Percentiles rank a stretch among this genome's conserved stretches.
phyloP scores from a whole-genome alignment of 2,888 invertebrate species.

The Cecidostiba fungosa region DNA sequence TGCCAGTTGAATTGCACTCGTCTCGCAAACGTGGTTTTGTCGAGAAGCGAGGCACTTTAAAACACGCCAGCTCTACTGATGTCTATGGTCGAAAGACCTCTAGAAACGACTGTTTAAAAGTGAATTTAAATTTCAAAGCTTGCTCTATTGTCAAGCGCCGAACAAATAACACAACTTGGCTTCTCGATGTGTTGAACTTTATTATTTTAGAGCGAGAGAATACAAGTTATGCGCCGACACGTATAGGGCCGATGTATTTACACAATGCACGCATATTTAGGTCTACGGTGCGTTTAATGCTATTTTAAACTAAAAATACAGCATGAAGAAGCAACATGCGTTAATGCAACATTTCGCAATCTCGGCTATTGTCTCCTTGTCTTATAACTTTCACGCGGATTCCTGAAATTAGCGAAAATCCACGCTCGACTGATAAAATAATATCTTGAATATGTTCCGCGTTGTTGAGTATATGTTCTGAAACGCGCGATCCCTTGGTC shows the following conservation, averaged over 20 bases:
- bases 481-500: too few species aligned
- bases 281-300: background rate
- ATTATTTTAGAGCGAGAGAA: background rate
- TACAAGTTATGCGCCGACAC: background rate
- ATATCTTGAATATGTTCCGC: too few species aligned
- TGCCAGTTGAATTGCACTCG: background rate
- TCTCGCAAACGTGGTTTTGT: background rate
- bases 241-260: background rate
- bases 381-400: too few species aligned
- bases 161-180: background rate
- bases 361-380: too few species aligned
- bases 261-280: background rate
- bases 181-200: background rate
- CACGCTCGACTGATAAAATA: too few species aligned
- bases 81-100: background rate
- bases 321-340: background rate
- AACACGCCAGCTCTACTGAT: too few species aligned
- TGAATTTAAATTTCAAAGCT: background rate
- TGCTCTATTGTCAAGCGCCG: background rate
- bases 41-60: background rate
- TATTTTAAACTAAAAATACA: background rate
- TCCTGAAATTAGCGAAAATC: too few species aligned
- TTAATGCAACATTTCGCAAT: background rate
- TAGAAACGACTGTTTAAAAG: background rate
- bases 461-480: too few species aligned